These are phyloP conservation scores for Malthinus seriepunctatus DNA, from an alignment of 2,888 invertebrate species.

Conservation along the genomic window DNA sequence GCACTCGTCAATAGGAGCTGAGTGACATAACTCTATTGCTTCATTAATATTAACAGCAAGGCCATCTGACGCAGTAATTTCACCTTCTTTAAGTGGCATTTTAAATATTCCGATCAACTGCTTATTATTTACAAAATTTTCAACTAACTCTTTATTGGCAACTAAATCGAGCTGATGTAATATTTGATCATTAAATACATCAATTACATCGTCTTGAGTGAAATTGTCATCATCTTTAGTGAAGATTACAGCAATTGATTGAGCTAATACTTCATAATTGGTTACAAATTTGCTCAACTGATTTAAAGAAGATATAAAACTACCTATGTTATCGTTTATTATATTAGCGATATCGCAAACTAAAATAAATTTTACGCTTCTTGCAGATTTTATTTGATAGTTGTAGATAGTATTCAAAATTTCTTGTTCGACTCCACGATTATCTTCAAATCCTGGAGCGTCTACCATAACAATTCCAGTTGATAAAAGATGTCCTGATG, in stretches of 20 bases:
- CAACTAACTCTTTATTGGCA: background rate
- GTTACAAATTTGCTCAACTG: conserved; percentile 2
- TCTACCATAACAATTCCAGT: background rate
- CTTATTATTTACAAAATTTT: background rate
- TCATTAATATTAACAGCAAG: conserved; percentile 2
- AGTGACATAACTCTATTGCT: conserved; percentile 1
- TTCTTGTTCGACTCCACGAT: conserved; percentile 14
- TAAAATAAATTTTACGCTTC: conserved; percentile 12
- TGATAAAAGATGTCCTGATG: background rate
- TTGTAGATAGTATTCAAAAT: conserved; percentile 11
- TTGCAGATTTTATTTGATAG: conserved; percentile 9
- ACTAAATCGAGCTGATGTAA: conserved; percentile 1
- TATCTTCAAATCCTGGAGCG: conserved; percentile 20
- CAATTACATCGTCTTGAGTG: conserved; percentile 2
- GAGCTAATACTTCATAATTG: conserved; percentile 8
- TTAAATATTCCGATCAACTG: conserved; percentile 9
- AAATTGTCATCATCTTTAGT: conserved; percentile 10
- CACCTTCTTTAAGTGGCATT: conserved; percentile 8
- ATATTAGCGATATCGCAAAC: conserved; percentile 15
- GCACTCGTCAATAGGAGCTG: conserved; percentile 1
- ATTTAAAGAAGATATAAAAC: conserved; percentile 6
- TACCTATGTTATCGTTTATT: conserved; percentile 3
- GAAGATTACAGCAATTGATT: conserved; percentile 6
- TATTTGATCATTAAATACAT: conserved; percentile 4
- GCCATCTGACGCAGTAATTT: background rate